Base-by-base conservation (phyloP, 2,797 vertebrate species). In the Anisognathus igniventris region DNA sequence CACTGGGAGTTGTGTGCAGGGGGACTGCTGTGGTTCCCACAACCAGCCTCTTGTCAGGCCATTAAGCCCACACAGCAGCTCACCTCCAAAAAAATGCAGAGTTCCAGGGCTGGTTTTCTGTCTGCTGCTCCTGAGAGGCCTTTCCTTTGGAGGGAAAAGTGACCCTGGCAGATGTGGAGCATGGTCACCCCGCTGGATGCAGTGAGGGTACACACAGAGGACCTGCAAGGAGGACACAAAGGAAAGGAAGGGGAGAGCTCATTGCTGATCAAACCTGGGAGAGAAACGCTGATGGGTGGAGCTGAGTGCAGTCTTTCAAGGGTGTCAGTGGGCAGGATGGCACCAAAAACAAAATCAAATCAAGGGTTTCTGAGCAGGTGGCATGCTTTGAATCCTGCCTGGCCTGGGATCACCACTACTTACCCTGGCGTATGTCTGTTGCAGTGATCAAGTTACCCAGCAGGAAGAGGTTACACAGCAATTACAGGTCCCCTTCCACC, bases 351-450 rank as follows among this genome's bases (percentile, higher is more conserved):
- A 88, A 88, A 94, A 86, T 42, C 70, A 81, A 74, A 86, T 56
- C 24, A 30, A 45, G 39, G 79, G 45, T 40, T 0, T 2, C 62
- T 54, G 42, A 54, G 50, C 68, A 66, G 70, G 39, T 92, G 54
- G 16, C 57, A 31, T 8, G 42, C 61, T 92, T 71, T 84, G 47
- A 67, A 50, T 65, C 57, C 65, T 42, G 45, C 18, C 40, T 64
- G 50, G 12, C 12, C 54, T 53, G 30, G 21, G 31, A 28, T 48
- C 3, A 8, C 40, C 28, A n/a, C 64, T 33, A 2, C 58, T 77
- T 62, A 33, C 19, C 7, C 30, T 45, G 30, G 33, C 0, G 0
- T 42, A 5, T 0, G 1, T 31, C 76, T 77, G 37, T 23, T 61
- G 50, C 33, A 61, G 53, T 1, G 3, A 61, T 70, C 56, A 62